Evolutionary conservation across 2,797 vertebrate species (phyloP).

Genomic region (Manis javanica): DNA sequence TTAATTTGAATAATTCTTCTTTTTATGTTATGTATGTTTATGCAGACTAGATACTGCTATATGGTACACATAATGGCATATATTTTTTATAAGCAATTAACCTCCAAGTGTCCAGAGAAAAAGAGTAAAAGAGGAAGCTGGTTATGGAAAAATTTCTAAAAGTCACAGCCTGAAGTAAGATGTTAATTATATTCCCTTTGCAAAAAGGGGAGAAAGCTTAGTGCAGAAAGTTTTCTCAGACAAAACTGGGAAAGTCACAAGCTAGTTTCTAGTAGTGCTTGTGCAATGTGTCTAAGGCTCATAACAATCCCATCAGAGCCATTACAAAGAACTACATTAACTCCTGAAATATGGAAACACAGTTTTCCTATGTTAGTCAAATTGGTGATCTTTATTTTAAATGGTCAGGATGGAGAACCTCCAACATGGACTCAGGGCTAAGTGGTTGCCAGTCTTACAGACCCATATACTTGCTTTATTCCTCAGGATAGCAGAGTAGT

Average conservation of each 20-base stretch:
- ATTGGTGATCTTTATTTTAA: neutral
- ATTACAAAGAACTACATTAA: neutral
- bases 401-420: neutral
- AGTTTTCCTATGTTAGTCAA: neutral
- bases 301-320: neutral
- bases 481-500: neutral
- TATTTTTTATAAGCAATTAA: neutral
- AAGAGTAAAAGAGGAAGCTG: neutral
- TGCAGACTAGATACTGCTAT: neutral
- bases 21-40: neutral
- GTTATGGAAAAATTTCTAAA: neutral
- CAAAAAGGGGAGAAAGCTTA: neutral
- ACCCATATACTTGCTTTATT: neutral
- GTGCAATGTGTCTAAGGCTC: neutral
- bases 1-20: neutral
- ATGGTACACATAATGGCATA: neutral
- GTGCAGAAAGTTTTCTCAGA: neutral
- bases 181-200: neutral
- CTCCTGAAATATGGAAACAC: neutral
- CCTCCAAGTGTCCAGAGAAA: neutral
- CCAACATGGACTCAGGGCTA: neutral
- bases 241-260: neutral
- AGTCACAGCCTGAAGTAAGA: neutral
- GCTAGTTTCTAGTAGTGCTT: neutral
- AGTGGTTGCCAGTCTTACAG: neutral